Evolutionary conservation across 2,888 invertebrate genomes (phyloP).

Genomic region (Meganola albula): DNA sequence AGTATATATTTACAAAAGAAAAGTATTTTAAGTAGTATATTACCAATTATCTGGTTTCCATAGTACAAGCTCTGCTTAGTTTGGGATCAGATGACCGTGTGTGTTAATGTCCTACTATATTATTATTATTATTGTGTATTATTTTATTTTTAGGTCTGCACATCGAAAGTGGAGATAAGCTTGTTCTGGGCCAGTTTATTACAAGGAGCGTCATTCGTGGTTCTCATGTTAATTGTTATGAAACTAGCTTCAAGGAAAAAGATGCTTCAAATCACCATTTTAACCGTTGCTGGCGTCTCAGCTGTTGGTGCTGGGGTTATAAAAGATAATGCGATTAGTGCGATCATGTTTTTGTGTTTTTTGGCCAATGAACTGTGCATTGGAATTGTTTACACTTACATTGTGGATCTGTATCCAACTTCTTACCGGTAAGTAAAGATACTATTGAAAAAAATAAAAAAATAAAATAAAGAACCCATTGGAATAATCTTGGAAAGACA

Average conservation of each 20-base stretch:
- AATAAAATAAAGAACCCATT: too few species aligned
- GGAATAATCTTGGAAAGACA: too few species aligned
- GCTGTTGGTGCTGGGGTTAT: conserved; percentile 29
- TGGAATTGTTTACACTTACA: conserved; percentile 40
- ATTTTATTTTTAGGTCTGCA: conserved; percentile 15
- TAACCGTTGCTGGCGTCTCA: conserved; percentile 24
- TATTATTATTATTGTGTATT: too few species aligned
- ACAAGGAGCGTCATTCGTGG: conserved; percentile 31
- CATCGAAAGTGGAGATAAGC: conserved; percentile 25
- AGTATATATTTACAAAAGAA: too few species aligned
- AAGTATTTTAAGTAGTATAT: too few species aligned
- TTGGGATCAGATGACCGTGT: too few species aligned
- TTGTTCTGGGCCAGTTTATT: conserved; percentile 25
- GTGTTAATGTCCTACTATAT: too few species aligned
- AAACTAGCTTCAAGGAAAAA: conserved; percentile 35
- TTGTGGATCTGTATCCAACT: conserved; percentile 46
- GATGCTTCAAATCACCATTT: conserved; percentile 28
- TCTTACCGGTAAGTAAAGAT: conserved; percentile 36
- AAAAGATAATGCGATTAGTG: conserved; percentile 32
- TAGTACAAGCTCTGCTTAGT: too few species aligned
- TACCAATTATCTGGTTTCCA: too few species aligned
- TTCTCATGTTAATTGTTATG: conserved; percentile 32
- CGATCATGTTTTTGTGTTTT: conserved; percentile 37
- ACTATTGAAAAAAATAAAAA: neutral
- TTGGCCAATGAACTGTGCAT: conserved; percentile 33